phyloP scores from a whole-genome alignment of 1,140 invertebrate genomes.

The Sitobion miscanthi region DNA sequence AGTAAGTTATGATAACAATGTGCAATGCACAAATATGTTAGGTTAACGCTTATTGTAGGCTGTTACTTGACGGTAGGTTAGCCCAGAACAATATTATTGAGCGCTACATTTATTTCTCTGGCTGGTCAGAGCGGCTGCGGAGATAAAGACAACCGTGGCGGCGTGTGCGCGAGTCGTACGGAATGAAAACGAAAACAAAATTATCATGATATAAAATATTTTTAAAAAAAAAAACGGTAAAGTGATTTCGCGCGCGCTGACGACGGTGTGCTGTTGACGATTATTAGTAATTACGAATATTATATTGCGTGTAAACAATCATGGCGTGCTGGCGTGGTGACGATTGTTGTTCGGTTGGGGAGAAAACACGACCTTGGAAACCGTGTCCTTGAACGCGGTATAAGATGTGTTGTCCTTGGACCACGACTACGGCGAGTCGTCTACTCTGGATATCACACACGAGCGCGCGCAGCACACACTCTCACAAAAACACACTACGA shows the following conservation, averaged over 20 bases:
- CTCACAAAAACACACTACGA: background rate
- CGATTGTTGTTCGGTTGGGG: background rate
- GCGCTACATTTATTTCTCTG: background rate
- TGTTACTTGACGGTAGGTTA: too few relatives aligned
- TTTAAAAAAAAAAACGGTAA: too few relatives aligned
- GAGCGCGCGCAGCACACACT: too few relatives aligned
- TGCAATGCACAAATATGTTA: too few relatives aligned
- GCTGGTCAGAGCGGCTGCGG: background rate
- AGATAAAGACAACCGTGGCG: background rate
- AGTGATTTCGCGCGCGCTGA: background rate
- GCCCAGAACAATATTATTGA: background rate
- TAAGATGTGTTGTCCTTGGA: slow-evolving; percentile 7
- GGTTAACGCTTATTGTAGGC: too few relatives aligned
- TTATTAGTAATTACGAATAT: background rate
- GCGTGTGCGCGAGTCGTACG: background rate
- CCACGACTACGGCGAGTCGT: background rate
- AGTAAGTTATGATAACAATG: background rate
- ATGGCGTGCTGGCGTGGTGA: background rate
- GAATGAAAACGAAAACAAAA: background rate
- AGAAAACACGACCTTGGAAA: background rate
- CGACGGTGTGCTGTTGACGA: background rate
- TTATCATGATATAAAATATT: too few relatives aligned
- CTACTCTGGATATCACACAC: background rate
- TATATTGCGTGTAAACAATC: background rate
- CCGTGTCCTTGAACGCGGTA: background rate